A percentile compares a stretch with the other conserved stretches of the same genome.
phyloP scores from a whole-genome alignment of 2,113 vertebrate species.

The Dicaeum eximium region DNA sequence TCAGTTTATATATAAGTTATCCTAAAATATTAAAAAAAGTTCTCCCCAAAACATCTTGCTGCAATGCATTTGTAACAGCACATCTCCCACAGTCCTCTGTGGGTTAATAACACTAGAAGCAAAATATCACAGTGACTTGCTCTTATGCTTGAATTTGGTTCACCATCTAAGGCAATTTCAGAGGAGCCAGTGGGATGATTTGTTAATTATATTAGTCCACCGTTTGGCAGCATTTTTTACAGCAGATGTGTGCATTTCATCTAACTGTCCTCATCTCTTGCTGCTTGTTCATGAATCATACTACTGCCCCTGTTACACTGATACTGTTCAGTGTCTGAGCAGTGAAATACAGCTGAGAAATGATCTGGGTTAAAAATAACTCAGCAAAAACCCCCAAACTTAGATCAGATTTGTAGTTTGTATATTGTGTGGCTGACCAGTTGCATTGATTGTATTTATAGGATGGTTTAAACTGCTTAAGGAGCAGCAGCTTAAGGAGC shows the following conservation, averaged over 20 bases:
- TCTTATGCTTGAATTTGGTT: neutral
- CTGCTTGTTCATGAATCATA: neutral
- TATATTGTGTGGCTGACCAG: neutral
- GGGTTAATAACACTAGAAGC: neutral
- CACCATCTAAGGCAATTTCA: conserved; percentile 27
- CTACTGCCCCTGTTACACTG: neutral
- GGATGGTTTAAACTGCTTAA: neutral
- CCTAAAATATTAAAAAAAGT: neutral
- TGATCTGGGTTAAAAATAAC: neutral
- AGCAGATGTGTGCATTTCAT: neutral
- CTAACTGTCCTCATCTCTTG: neutral
- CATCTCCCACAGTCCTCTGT: neutral
- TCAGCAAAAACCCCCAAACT: neutral
- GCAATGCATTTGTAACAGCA: neutral
- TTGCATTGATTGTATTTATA: neutral
- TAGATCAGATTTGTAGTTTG: neutral
- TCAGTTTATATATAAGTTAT: neutral
- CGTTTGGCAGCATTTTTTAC: neutral
- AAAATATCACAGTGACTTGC: neutral
- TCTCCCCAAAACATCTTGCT: neutral
- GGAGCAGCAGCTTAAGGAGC: neutral
- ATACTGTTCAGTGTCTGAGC: neutral
- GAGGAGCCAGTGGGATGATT: neutral
- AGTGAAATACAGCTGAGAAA: neutral
- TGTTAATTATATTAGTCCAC: neutral